Base-by-base conservation (phyloP, 2,797 vertebrate species). In the Poeciliopsis infans region DNA sequence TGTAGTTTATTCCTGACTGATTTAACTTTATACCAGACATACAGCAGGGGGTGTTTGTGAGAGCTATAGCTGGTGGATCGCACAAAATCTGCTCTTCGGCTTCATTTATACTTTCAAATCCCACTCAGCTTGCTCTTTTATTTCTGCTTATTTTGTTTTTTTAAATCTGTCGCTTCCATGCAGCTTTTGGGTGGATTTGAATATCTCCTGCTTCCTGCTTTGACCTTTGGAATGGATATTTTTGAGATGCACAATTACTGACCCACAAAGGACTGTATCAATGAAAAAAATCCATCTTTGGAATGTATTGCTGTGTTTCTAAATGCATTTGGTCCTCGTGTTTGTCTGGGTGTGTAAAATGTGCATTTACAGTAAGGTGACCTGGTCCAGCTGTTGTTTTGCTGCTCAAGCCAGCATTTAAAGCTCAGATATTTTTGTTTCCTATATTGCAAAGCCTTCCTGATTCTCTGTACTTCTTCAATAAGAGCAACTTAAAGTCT, bases 381-480 rank as follows among this genome's bases (percentile, higher is more conserved):
- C 90, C 77, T 55, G 5, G 55, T 11, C 82, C 91, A 92, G 93
- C 91, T 93, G 91, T 82, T 83, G 64, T 83, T 66, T 82, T 39
- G 86, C 79, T 85, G 23, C 31, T 61, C 39, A 43, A 82, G 55
- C 18, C 41, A 53, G 31, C 77, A 25, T 86, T 83, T 77, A 64
- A 76, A 86, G 72, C 43, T 49, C 1, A 1, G 5, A 51, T 73
- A 77, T 43, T 53, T 79, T 53, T n/a, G 23, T 46, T 74, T 20
- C 55, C 64, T 81, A 80, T 23, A 7, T 70, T 79, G 20, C 36
- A 81, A 86, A 90, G 89, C 83, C 81, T 49, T 25, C 12, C 28
- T 51, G 74, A 76, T 89, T 31, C 81, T 43, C 59, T 53, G 12
- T 72, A 20, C 6, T 55, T 76, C 74, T 87, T 83, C 79, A 81